Evolutionary conservation across 2,797 vertebrate genomes (phyloP).

Genomic region (Pangasius krempfi): DNA sequence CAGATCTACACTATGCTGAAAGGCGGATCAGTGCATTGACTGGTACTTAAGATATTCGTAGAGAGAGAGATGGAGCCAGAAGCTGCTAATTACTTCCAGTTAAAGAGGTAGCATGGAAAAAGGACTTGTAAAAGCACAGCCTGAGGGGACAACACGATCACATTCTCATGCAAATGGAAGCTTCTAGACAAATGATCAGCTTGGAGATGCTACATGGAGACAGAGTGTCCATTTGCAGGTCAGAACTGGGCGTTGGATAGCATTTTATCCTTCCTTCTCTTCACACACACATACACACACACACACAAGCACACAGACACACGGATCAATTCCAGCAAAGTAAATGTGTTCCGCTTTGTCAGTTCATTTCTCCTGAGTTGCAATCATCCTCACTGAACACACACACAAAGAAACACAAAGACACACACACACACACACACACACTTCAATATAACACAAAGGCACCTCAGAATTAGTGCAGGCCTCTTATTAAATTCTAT

Average conservation of each 20-base stretch:
- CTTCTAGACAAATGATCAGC: constrained; percentile 68
- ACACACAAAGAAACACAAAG: constrained; percentile 59
- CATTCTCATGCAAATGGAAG: constrained; percentile 50
- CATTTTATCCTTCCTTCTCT: constrained; percentile 66
- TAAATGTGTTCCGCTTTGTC: constrained; percentile 57
- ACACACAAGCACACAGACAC: constrained; percentile 7
- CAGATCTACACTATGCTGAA: background rate
- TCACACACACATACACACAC: constrained; percentile 50
- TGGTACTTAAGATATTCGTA: constrained; percentile 23
- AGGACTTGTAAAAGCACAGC: constrained; percentile 50
- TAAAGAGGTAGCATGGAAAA: constrained; percentile 63
- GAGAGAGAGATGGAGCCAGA: background rate
- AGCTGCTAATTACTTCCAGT: constrained; percentile 68
- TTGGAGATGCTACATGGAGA: constrained; percentile 73
- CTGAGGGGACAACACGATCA: constrained; percentile 63
- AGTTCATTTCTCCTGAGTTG: constrained; percentile 71
- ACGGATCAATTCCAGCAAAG: constrained; percentile 65
- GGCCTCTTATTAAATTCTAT: constrained; percentile 75
- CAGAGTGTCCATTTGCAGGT: constrained; percentile 73
- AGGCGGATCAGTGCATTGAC: constrained; percentile 13
- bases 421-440: constrained; percentile 39
- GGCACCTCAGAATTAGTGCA: constrained; percentile 65
- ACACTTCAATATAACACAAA: constrained; percentile 48
- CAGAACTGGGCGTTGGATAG: constrained; percentile 64
- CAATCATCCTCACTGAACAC: constrained; percentile 33